Conservation (phyloP, 2,888 invertebrate genomes). For the Temnothorax ravouxi region DNA sequence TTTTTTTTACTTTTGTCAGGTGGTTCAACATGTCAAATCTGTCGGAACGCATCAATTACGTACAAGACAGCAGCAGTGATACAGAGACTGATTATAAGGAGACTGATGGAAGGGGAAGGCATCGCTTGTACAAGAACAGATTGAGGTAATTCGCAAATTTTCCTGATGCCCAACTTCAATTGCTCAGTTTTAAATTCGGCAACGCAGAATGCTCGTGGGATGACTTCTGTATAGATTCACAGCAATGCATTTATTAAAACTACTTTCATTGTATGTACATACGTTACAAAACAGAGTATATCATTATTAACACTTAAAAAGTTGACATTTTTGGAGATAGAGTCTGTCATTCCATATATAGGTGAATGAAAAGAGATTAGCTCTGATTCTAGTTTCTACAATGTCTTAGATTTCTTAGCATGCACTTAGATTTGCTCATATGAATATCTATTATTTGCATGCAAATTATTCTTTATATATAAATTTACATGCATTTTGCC, state of each 20-base stretch:
- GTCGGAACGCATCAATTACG: conserved; percentile 83
- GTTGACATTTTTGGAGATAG: neutral
- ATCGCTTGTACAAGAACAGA: conserved; percentile 91
- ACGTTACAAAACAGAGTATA: neutral
- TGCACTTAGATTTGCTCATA: conserved; percentile 64
- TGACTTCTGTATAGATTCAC: conserved; percentile 38
- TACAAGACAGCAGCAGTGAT: conserved; percentile 93
- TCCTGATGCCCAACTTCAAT: neutral
- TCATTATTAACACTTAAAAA: neutral
- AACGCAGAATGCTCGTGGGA: neutral
- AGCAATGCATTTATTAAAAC: neutral
- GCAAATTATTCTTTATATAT: conserved; percentile 52
- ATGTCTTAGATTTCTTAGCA: conserved; percentile 65
- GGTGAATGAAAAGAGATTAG: neutral
- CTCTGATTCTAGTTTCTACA: conserved; percentile 1
- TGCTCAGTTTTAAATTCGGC: neutral
- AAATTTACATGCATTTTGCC: conserved; percentile 21
- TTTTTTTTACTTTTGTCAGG: conserved; percentile 72
- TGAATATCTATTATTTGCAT: conserved; percentile 70
- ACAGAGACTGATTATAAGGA: conserved; percentile 93
- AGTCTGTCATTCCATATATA: neutral
- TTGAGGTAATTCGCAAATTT: conserved; percentile 87
- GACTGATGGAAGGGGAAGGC: conserved; percentile 90
- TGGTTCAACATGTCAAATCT: conserved; percentile 85
- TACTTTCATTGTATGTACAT: neutral